Base-by-base conservation (phyloP, 2,888 invertebrate genomes). In the Erebia aethiops region DNA sequence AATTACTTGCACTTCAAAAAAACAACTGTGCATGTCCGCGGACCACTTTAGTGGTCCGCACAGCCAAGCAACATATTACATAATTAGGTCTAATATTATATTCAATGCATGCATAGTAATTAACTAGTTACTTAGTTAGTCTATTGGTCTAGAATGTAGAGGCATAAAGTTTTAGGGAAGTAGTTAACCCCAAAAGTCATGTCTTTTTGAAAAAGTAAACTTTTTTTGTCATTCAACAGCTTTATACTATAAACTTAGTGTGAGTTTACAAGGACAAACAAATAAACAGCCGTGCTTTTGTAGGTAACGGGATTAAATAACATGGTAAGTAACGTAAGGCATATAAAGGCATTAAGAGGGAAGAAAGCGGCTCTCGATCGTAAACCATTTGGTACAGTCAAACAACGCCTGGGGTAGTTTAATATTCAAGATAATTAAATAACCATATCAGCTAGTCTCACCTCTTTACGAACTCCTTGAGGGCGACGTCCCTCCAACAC, bases 401-500 rank as follows among this genome's bases (percentile, higher is more conserved):
- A 51, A 63, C 35, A 16, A 46, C 62, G 49, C 46, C 21, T 62
- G 14, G 49, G 18, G 21, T 49, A 46, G 21, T 49, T 62, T 62
- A 21, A 49, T 49, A 43, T 61, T 18, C 5, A 21, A 46, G 18
- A 26, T 8, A 14, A 62, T 3, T 57, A 64, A 66, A 75, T 68
- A 72, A 67, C 54, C 51, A 71, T 41, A 16, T 9, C n/a, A 60
- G 63, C 58, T 71, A 71, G 70, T 76, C 82, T 86, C 73, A 92
- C 92, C 88, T 91, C 89, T 90, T 87, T 83, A 85, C 87, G 76
- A 84, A 89, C 83, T 88, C 87, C 81, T 87, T 80, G 92, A 86
- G 91, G 91, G 92, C 92, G 92, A 92, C 90, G 92, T 90, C 87
- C 87, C 87, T 83, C 76, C 76, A 78, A 79, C 85, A 86, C 85